Evolutionary conservation across 2,888 invertebrate genomes (phyloP), one percentile per base, ranked within the genome.

Genomic region (Rutpela maculata): DNA sequence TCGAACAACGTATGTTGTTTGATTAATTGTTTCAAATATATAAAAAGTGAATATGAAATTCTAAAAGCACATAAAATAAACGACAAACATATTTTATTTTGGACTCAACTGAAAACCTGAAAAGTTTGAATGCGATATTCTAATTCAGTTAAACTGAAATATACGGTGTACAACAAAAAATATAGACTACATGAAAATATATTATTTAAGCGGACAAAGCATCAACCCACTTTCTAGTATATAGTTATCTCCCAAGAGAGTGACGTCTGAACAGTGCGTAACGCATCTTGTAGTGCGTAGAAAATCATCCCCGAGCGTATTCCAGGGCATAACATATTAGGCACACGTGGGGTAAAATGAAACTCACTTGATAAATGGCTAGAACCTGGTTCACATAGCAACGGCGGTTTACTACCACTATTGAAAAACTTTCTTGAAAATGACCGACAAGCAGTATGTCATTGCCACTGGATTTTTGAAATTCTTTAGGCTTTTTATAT

Each of bases 361-460:
- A 86, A 86, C 83, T 83, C 83, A 78, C 80, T 83, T 86, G 86
- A 86, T 85, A 86, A 85, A 86, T 86, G 84, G 84, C 82, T 77
- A 68, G 78, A 83, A 86, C 86, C 84, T 84, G 86, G 86, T 85
- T 85, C 86, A 84, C 86, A 86, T 86, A 84, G 86, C 84, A 86
- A 86, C 85, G 62, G n/a, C 55, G 75, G 56, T 63, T 63, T 70
- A 68, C 67, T 74, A 59, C 71, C 62, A 59, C 71, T 68, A 68
- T 68, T 75, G 68, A 68, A 68, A 67, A 68, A 68, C 59, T 68
- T 68, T 68, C 67, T 43, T 68, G 6, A 22, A 60, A 75, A 75
- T 75, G 74, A 75, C 74, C 74, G 74, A 59, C 57, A 31, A 31
- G 74, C 57, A 57, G 35, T 38, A 59, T 59, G 69, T 26, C 69